Base-by-base conservation (phyloP, 2,797 vertebrate species). In the Trachurus trachurus region DNA sequence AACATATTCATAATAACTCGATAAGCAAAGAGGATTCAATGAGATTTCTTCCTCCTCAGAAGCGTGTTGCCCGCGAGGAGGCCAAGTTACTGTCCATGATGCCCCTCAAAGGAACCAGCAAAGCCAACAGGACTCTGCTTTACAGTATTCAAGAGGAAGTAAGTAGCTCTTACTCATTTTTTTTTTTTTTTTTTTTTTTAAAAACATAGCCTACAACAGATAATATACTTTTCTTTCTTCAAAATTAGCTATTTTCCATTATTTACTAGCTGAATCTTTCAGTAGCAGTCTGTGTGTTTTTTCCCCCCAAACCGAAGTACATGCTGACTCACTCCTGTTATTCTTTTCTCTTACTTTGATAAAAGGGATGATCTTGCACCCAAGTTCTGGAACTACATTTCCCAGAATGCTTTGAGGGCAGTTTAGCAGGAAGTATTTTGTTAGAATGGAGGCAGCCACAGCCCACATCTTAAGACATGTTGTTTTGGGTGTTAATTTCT, bases 71-170 rank as follows among this genome's bases (percentile, higher is more conserved):
- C 16, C 85, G 89, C 0, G 91, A 93, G 45, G 92, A 94, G 80
- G 49, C 80, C 37, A 92, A 92, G 76, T 37, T 94, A 66, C 60
- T 93, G 53, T 81, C 92, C 37, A 91, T 93, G 93, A 94, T 94
- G 93, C 93, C 93, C 0, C 88, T 94, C 6, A 91, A 53, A 62
- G 76, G 19, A 71, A 86, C 86, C 3, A 93, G 81, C 85, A 92
- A 93, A 87, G 85, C 85, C 64, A 94, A 94, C 91, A 88, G 89
- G 83, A 94, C 92, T 2, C 79, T 93, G 69, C 79, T 94, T 37
- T 89, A 93, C 9, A 90, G 88, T 1, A 94, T 94, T 80, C 93
- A 94, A 71, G 71, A 87, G 65, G 89, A 94, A 8, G 93, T 93
- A 81, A 91, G 85, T 15, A 44, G n/a, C 21, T 10, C 31, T 34